These are phyloP conservation scores for Mimachlamys varia DNA, from an alignment of 2,888 invertebrate genomes.

Conservation along the genomic window DNA sequence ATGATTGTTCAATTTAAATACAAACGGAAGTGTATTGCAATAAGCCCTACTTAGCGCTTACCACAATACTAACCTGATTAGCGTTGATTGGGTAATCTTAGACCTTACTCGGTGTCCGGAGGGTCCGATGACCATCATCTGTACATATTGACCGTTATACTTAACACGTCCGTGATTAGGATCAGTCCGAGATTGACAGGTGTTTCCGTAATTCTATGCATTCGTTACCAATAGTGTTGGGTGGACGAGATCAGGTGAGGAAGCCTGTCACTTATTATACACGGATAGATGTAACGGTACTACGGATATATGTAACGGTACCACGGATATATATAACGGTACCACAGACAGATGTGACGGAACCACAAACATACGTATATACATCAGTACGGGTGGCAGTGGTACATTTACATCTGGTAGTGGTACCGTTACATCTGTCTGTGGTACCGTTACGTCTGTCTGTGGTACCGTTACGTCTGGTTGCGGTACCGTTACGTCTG, in stretches of 20 bases:
- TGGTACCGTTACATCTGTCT: too few species aligned
- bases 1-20: neutral
- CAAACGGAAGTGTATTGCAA: neutral
- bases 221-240: neutral
- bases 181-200: neutral
- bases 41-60: neutral
- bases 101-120: neutral
- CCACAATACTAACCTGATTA: neutral
- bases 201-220: neutral
- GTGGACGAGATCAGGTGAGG: neutral
- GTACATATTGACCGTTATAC: constrained; percentile 12
- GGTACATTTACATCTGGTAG: too few species aligned
- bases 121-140: neutral
- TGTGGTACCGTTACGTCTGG: too few species aligned
- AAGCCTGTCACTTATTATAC: neutral
- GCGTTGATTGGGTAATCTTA: neutral
- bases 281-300: too few species aligned
- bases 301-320: too few species aligned
- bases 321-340: too few species aligned
- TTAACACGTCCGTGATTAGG: constrained; percentile 5
- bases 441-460: too few species aligned
- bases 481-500: too few species aligned
- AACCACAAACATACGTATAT: too few species aligned
- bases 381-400: too few species aligned
- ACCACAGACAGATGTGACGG: too few species aligned